These are phyloP conservation scores for Rapana venosa DNA, from an alignment of 2,888 invertebrate species.

Conservation along the genomic window DNA sequence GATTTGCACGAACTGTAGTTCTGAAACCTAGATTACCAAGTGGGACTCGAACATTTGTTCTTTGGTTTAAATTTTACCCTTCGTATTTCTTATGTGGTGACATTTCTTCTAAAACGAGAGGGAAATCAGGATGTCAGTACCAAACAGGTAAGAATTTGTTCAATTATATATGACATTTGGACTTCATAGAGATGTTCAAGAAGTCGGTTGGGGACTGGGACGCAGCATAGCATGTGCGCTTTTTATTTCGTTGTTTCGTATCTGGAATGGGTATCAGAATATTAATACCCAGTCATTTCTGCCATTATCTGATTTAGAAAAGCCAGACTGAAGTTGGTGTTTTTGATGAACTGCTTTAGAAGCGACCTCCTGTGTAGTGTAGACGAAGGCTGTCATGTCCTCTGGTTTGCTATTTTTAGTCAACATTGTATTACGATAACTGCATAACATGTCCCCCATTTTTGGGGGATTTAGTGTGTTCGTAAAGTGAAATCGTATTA, in stretches of 20 bases:
- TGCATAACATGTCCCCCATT: background rate
- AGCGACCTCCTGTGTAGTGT: slow-evolving; percentile 21
- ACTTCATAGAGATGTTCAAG: background rate
- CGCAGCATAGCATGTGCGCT: background rate
- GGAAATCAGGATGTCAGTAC: slow-evolving; percentile 4
- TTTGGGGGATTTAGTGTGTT: background rate
- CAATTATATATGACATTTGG: background rate
- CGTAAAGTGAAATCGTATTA: too few relatives aligned
- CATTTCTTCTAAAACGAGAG: background rate
- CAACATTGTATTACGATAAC: slow-evolving; percentile 14
- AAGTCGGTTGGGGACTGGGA: slow-evolving; percentile 31
- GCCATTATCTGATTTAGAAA: background rate
- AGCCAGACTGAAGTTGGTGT: background rate
- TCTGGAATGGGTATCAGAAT: background rate
- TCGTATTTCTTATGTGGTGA: background rate
- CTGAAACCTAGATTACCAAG: slow-evolving; percentile 23
- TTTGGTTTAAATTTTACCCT: background rate
- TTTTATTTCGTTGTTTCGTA: background rate
- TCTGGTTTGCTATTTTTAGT: slow-evolving; percentile 37
- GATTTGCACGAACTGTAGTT: slow-evolving; percentile 14
- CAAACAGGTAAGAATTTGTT: slow-evolving; percentile 16
- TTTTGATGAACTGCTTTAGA: background rate
- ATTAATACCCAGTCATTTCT: background rate
- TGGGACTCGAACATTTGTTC: slow-evolving; percentile 27
- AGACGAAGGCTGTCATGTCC: slow-evolving; percentile 11